A percentile compares a stretch with the other conserved stretches of the same genome.
phyloP scores from a whole-genome alignment of 1,140 invertebrate species.

The Micrasema minimum region DNA sequence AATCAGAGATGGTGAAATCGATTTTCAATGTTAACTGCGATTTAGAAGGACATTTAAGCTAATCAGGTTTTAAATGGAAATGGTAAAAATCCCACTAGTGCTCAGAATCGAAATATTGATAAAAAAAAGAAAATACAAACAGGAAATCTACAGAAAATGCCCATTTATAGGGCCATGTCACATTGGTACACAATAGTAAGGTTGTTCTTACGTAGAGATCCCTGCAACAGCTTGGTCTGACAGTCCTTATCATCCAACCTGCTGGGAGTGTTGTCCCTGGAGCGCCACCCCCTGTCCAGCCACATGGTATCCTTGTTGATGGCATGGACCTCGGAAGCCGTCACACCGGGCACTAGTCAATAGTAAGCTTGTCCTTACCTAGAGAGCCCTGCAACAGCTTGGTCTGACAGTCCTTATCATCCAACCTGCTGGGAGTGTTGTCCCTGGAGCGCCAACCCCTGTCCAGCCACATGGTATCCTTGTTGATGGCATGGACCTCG shows the following conservation, averaged over 20 bases:
- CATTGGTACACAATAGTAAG: too few species aligned
- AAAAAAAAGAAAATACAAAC: too few species aligned
- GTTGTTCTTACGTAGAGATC: conserved; percentile 51
- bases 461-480: conserved; percentile 72
- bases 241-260: conserved; percentile 64
- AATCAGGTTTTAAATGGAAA: too few species aligned
- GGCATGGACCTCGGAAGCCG: conserved; percentile 11
- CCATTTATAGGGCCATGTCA: too few species aligned
- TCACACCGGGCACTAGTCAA: too few species aligned
- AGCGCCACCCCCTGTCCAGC: conserved; percentile 72
- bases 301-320: conserved; percentile 71
- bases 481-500: conserved; percentile 59
- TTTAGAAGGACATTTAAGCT: too few species aligned
- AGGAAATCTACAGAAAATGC: too few species aligned
- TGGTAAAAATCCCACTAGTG: too few species aligned
- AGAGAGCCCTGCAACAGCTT: conserved; percentile 66
- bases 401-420: conserved; percentile 68
- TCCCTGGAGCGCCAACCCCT: conserved; percentile 68
- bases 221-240: conserved; percentile 70
- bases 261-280: conserved; percentile 59
- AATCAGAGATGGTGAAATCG: too few species aligned
- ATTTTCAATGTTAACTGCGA: too few species aligned
- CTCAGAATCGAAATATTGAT: too few species aligned
- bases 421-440: conserved; percentile 55
- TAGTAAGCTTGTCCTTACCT: conserved; percentile 51